Evolutionary conservation across 2,888 invertebrate genomes (phyloP).

Genomic region (Nomada fucata): DNA sequence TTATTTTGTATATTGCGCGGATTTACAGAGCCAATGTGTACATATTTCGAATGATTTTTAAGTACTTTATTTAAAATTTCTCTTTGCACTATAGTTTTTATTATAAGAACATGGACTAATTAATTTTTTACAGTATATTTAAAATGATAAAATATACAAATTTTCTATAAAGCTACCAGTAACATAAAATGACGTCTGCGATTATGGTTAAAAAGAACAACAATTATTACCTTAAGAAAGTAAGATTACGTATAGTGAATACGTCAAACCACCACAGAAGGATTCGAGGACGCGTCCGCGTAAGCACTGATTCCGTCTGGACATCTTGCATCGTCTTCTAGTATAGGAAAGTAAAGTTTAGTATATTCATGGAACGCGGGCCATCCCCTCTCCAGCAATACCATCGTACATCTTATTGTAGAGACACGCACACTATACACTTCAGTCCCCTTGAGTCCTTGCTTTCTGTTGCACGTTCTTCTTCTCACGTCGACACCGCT

Average conservation of each 20-base stretch:
- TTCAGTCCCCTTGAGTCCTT: conserved; percentile 41
- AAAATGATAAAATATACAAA: background rate
- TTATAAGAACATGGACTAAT: background rate
- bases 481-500: conserved; percentile 58
- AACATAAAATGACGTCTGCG: background rate
- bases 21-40: background rate
- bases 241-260: conserved; percentile 18
- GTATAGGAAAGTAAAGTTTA: conserved; percentile 60
- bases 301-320: conserved; percentile 56
- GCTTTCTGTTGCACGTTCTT: conserved; percentile 54
- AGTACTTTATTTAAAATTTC: background rate
- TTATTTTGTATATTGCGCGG: too few species aligned
- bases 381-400: conserved; percentile 58
- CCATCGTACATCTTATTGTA: conserved; percentile 34
- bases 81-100: background rate
- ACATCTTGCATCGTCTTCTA: conserved; percentile 49
- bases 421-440: conserved; percentile 49
- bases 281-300: conserved; percentile 59
- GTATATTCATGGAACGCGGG: conserved; percentile 61
- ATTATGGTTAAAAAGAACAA: background rate
- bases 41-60: background rate
- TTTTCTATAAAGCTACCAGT: background rate
- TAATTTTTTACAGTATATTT: conserved; percentile 1
- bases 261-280: conserved; percentile 31
- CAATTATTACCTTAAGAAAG: conserved; percentile 41